phyloP scores from a whole-genome alignment of 2,888 invertebrate species.

The Hemithea aestivaria region DNA sequence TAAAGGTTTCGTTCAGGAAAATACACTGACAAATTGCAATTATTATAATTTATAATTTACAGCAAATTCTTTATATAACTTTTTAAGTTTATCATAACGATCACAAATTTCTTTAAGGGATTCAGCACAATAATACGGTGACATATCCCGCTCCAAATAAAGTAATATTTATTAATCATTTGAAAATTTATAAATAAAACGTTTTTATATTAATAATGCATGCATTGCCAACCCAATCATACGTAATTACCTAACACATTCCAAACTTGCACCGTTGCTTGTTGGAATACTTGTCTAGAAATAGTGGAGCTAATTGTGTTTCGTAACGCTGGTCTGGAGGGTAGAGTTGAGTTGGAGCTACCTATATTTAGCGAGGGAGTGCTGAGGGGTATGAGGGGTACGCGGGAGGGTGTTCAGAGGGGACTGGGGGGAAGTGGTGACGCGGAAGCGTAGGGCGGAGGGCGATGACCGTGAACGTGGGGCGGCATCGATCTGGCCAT shows the following conservation, averaged over 20 bases:
- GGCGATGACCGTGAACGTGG: slow-evolving; percentile 79
- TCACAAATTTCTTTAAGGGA: no score
- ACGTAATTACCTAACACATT: slow-evolving; percentile 14
- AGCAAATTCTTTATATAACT: no score
- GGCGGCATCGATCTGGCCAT: slow-evolving; percentile 75
- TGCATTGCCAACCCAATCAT: slow-evolving; percentile 10
- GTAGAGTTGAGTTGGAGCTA: slow-evolving; percentile 55
- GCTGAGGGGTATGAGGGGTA: slow-evolving; percentile 32
- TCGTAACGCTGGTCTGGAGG: slow-evolving; percentile 67
- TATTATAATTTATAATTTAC: no score
- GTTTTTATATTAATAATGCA: slow-evolving; percentile 11
- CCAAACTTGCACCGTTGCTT: slow-evolving; percentile 14
- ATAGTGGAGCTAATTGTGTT: slow-evolving; percentile 73
- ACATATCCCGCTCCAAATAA: no score
- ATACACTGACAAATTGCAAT: no score
- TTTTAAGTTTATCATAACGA: no score
- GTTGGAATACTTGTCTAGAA: slow-evolving; percentile 55
- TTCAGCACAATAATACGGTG: no score
- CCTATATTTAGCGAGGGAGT: slow-evolving; percentile 62
- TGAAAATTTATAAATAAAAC: no score
- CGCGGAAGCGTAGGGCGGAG: slow-evolving; percentile 78
- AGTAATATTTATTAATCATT: no score
- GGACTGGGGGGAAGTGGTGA: slow-evolving; percentile 46
- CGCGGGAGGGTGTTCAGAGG: slow-evolving; percentile 21
- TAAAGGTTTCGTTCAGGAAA: no score